Conservation (phyloP, 2,888 invertebrate species). For the Polymixis flavicincta region DNA sequence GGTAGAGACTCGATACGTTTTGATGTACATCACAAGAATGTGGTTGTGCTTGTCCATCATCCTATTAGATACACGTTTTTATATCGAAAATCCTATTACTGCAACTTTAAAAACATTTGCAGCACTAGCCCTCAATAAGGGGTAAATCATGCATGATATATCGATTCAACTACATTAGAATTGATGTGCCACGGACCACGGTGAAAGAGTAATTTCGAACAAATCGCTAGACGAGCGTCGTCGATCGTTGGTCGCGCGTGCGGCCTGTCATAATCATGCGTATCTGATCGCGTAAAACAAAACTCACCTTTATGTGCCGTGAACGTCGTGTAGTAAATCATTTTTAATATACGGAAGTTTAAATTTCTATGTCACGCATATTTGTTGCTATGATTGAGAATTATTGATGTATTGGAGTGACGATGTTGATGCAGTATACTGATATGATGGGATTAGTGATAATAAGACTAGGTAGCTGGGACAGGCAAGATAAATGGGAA, state of each 20-base stretch:
- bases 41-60: not conserved
- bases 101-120: constrained; percentile 5
- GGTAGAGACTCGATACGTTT: not conserved
- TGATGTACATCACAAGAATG: constrained; percentile 9
- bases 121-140: constrained; percentile 18
- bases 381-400: constrained; percentile 26
- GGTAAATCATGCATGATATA: constrained; percentile 58
- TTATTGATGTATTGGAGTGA: constrained; percentile 20
- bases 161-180: constrained; percentile 59
- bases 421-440: constrained; percentile 15
- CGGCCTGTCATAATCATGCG: constrained; percentile 60
- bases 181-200: constrained; percentile 61
- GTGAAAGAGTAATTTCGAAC: constrained; percentile 64
- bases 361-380: constrained; percentile 45
- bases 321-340: constrained; percentile 54
- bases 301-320: constrained; percentile 58
- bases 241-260: constrained; percentile 61
- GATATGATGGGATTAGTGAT: not conserved
- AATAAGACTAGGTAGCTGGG: not conserved
- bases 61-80: constrained; percentile 12
- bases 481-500: too few species aligned
- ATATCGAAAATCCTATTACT: constrained; percentile 20
- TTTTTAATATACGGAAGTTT: constrained; percentile 57
- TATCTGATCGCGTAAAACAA: constrained; percentile 63
- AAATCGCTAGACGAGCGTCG: constrained; percentile 59